Evolutionary conservation across 2,113 vertebrate species (phyloP), one percentile per base, ranked within the genome.

Genomic region (Tretioscincus oriximinensis): DNA sequence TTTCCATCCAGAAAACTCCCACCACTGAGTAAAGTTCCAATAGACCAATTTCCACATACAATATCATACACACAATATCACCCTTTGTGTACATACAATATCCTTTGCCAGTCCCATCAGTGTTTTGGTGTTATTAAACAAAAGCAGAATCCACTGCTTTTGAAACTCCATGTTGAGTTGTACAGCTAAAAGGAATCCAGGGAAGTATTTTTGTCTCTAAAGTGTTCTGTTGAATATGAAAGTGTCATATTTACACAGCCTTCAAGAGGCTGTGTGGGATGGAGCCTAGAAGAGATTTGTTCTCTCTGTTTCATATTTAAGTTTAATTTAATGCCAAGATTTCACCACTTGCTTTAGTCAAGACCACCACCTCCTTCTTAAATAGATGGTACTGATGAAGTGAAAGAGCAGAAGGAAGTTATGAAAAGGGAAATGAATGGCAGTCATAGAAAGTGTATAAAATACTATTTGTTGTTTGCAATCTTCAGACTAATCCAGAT

Each of bases 121-220:
- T 72, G 12, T 75, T 72, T 31, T 84, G 35, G 31, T 58, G 6
- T 71, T 86, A 71, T 29, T 60, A 78, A 68, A 80, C 21, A 83
- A 54, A 0, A 0, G 28, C 11, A 77, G 26, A 22, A 76, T 78
- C 18, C 1, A 0, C 0, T 0, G 2, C 35, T 28, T 76, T 60
- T 75, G 28, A 60, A 66, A 65, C n/a, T 3, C 31, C 73, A 83
- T 4, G 0, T 72, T 74, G 63, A 2, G 85, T 9, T 6, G 81
- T 6, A n/a, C 20, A 61, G 41, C 79, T 54, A 88, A 45, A 71
- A 81, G 2, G 5, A 85, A 8, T 31, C 54, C 65, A 66, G 54
- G 54, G 24, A 78, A 61, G 31, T 0, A 41, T 84, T 86, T 90
- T 92, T 81, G 74, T 77, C 31, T 16, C 18, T 35, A 81, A 89